A percentile compares a stretch with the other conserved stretches of the same genome.
phyloP scores from a whole-genome alignment of 2,888 invertebrate genomes.

The Synergus itoensis region DNA sequence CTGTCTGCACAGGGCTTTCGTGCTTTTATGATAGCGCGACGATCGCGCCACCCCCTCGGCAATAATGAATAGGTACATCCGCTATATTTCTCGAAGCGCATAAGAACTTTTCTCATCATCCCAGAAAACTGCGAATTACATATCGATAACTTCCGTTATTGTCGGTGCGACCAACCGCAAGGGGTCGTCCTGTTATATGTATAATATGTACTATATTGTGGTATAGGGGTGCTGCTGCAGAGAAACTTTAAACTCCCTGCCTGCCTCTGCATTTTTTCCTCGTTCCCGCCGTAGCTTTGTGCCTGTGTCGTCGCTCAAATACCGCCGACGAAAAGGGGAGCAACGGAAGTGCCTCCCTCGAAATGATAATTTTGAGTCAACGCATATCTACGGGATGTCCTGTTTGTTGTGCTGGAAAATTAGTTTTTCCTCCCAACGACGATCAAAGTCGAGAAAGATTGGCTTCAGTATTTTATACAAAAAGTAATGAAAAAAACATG shows the following conservation, averaged over 20 bases:
- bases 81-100: conserved; percentile 56
- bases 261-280: conserved; percentile 31
- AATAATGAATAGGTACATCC: conserved; percentile 59
- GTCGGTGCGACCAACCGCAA: conserved; percentile 42
- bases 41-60: conserved; percentile 46
- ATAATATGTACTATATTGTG: neutral
- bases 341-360: conserved; percentile 23
- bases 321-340: neutral
- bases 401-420: conserved; percentile 41
- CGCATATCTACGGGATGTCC: conserved; percentile 22
- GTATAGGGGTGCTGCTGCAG: neutral
- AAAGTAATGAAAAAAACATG: conserved; percentile 38
- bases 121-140: conserved; percentile 60
- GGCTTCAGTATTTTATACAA: conserved; percentile 17
- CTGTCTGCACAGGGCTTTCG: conserved; percentile 25
- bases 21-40: conserved; percentile 36
- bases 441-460: conserved; percentile 41
- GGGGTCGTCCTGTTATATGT: conserved; percentile 10
- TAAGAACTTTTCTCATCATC: conserved; percentile 62
- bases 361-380: conserved; percentile 40
- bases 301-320: neutral
- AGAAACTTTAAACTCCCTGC: conserved; percentile 22
- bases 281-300: neutral
- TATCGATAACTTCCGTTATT: conserved; percentile 58
- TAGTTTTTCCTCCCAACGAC: conserved; percentile 29